Percentiles rank a stretch among this genome's conserved stretches.
phyloP scores from a whole-genome alignment of 1,140 invertebrate species.

The Gryon sp. region DNA sequence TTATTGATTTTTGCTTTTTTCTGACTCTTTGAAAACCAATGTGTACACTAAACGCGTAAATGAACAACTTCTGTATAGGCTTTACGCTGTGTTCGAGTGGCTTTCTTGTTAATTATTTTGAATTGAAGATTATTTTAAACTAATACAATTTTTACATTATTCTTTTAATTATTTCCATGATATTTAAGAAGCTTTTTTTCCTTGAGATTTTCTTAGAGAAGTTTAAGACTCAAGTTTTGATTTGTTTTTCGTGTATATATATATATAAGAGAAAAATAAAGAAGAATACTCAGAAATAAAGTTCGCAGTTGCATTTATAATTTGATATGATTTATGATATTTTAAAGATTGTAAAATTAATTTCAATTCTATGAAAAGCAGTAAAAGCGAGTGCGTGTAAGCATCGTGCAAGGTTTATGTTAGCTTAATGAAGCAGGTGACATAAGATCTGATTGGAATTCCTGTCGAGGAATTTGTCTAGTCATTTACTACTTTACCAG shows the following conservation, averaged over 20 bases:
- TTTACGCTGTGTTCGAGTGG: no score
- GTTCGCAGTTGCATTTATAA: no score
- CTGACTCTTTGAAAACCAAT: background rate
- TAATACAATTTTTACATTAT: no score
- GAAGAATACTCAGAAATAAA: no score
- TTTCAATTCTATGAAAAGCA: conserved; percentile 38
- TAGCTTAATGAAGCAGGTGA: conserved; percentile 75
- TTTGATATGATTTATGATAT: conserved; percentile 30
- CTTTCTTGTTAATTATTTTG: no score
- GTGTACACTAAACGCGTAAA: conserved; percentile 23
- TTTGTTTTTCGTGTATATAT: no score
- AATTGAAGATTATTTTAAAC: no score
- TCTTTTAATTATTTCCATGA: no score
- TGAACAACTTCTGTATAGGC: background rate
- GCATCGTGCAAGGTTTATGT: conserved; percentile 32
- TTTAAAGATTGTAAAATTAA: conserved; percentile 23
- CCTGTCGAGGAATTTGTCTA: conserved; percentile 71
- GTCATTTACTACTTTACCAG: conserved; percentile 67
- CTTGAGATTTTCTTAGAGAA: no score
- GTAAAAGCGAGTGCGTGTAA: conserved; percentile 27
- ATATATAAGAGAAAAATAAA: no score
- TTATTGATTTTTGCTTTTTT: conserved; percentile 21
- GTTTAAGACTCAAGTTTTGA: no score
- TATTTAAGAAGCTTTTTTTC: no score
- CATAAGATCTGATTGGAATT: conserved; percentile 74